Conservation (phyloP, 1,140 invertebrate genomes). For the Microplitis demolitor region DNA sequence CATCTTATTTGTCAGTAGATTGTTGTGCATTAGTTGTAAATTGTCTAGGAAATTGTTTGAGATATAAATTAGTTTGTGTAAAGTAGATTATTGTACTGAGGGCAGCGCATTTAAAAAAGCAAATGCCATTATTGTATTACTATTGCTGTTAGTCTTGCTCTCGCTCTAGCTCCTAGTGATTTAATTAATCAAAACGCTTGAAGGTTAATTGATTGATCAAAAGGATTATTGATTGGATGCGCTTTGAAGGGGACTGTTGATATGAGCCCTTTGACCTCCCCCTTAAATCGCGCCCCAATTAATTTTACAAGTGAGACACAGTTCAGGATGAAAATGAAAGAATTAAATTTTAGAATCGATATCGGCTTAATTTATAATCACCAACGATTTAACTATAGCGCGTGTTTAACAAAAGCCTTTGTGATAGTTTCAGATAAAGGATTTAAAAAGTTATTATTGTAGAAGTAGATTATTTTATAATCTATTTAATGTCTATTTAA, state of each 20-base stretch:
- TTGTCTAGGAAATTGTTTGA: no score
- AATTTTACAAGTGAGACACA: background rate
- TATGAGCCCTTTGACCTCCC: constrained; percentile 51
- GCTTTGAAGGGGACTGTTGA: constrained; percentile 42
- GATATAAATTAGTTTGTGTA: no score
- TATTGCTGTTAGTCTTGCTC: no score
- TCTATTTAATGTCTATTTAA: background rate
- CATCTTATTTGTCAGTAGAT: background rate
- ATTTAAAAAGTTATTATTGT: background rate
- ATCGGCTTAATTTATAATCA: no score
- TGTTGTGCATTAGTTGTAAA: no score
- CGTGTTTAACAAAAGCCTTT: background rate
- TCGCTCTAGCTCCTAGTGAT: no score
- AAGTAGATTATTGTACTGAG: no score
- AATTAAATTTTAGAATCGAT: no score
- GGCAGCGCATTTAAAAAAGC: no score
- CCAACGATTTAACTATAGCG: background rate
- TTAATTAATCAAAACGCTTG: background rate
- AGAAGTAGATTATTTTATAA: background rate
- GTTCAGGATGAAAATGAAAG: background rate
- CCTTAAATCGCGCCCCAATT: constrained; percentile 32
- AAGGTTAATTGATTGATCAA: background rate
- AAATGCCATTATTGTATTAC: no score
- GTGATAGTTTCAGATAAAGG: constrained; percentile 7
- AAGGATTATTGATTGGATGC: constrained; percentile 10